Base-by-base conservation (phyloP, 1,140 invertebrate genomes). In the Protaetia brevitarsis region DNA sequence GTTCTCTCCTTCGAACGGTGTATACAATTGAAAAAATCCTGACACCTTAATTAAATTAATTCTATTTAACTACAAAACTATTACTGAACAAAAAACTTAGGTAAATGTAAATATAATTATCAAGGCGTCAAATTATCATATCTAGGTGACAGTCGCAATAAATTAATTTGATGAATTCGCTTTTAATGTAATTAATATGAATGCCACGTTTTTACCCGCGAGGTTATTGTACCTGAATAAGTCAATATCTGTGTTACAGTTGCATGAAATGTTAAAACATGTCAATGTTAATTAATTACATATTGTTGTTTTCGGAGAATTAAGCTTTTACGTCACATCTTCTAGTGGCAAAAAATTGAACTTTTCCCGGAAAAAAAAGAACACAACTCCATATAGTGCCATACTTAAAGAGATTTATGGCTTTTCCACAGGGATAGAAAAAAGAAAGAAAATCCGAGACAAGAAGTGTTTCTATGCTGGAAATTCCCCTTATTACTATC, bases 341-440 rank as follows among this genome's bases (percentile, higher is more conserved):
- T 51, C 19, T 10, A 21, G 2, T 10, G 5, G 19, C 21, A 51
- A 26, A 51, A 23, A 51, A 19, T 13, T 8, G 41, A 51, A 23
- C 11, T 13, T 23, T 5, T 23, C 11, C 26, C 19, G 19, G 41
- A 23, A 51, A 19, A n/a, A n/a, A n/a, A 51, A 51, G 41, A 45
- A 8, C 21, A 51, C 41, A 23, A 51, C 41, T 51, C 26, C 41
- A 51, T 51, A 51, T 21, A 51, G 41, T 51, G 41, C 41, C 19
- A 51, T 51, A 51, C 41, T 51, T 51, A 51, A 23, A 23, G 41
- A 51, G 41, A 51, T 51, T 51, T 51, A 51, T 51, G 41, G 41
- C 26, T 51, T 51, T 23, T 51, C 41, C 41, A 23, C 16, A 51
- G 16, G 41, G 41, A 51, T 51, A 51, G 31, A 34, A 34, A 51